Base-by-base conservation (phyloP, 2,888 invertebrate genomes). In the Pomacea canaliculata region DNA sequence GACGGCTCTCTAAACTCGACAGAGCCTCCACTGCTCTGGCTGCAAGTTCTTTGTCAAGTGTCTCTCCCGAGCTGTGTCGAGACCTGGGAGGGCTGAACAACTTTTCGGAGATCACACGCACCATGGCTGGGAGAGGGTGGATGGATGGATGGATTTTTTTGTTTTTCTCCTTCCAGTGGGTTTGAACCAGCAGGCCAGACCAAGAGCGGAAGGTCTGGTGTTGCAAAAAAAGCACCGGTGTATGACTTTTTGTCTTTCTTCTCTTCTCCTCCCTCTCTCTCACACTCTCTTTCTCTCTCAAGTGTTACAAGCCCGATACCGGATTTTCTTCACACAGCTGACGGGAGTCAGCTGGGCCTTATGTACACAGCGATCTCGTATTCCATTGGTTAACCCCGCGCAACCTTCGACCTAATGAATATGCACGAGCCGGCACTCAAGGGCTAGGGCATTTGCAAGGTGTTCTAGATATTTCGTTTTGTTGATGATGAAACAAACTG, bases 31-130 rank as follows among this genome's bases (percentile, higher is more conserved):
- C 74, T 1, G 84, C 81, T 76, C 84, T 81, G 74, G 81, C 79
- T 12, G 83, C 85, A 1, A 82, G 80, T 71, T 85, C 84, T 72
- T 82, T 81, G 75, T 81, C 81, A 56, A 75, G 78, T 65, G 84
- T 83, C 70, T 85, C 85, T n/a, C 85, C 85, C 23, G 85, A 85
- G 69, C 83, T 84, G 72, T 85, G 85, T 27, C 85, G 82, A 73
- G 84, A 84, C 76, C 85, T 78, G 18, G 84, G 85, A 18, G 83
- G 83, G 37, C 78, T 80, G 65, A 80, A 80, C 59, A 84, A 84
- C 76, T 82, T 82, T 49, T 81, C 81, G 65, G 83, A 83, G 48
- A 85, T 80, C 13, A 85, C 81, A 48, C 85, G 83, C 78, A 85
- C 85, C 85, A 85, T 78, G 46, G 51, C 51, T 56, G 12, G 37